Percentiles rank a stretch among this genome's conserved stretches.
phyloP scores from a whole-genome alignment of 2,797 vertebrate species.

The Dendrocincla tyrannina region DNA sequence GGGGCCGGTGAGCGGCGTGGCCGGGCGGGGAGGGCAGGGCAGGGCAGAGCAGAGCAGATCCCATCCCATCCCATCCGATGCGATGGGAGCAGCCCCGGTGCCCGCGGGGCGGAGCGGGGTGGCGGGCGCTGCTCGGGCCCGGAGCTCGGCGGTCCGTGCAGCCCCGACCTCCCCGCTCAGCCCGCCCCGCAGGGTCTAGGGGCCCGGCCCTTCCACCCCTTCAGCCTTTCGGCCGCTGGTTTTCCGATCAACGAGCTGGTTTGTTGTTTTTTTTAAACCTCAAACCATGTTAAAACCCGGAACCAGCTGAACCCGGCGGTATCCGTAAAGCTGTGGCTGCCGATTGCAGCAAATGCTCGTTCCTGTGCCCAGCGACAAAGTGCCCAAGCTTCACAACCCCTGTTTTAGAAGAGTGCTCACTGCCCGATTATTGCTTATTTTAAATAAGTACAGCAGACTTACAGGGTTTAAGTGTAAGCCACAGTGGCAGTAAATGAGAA shows the following conservation, averaged over 20 bases:
- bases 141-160: no score
- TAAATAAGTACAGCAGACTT: fast-evolving
- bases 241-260: fast-evolving
- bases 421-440: neutral
- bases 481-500: neutral
- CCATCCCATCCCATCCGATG: no score
- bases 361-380: fast-evolving
- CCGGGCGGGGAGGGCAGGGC: neutral
- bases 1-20: neutral
- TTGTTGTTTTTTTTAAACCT: fast-evolving
- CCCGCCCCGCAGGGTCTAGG: fast-evolving
- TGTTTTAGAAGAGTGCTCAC: neutral
- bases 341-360: fast-evolving
- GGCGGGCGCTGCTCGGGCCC: neutral
- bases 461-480: neutral
- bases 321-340: neutral
- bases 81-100: neutral
- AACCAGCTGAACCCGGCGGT: fast-evolving
- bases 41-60: neutral
- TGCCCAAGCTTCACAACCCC: neutral
- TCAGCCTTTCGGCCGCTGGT: fast-evolving
- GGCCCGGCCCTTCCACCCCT: no score
- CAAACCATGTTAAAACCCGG: fast-evolving
- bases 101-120: neutral
- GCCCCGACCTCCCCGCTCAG: no score